phyloP scores from a whole-genome alignment of 2,888 invertebrate genomes.

The Maniola hyperantus region DNA sequence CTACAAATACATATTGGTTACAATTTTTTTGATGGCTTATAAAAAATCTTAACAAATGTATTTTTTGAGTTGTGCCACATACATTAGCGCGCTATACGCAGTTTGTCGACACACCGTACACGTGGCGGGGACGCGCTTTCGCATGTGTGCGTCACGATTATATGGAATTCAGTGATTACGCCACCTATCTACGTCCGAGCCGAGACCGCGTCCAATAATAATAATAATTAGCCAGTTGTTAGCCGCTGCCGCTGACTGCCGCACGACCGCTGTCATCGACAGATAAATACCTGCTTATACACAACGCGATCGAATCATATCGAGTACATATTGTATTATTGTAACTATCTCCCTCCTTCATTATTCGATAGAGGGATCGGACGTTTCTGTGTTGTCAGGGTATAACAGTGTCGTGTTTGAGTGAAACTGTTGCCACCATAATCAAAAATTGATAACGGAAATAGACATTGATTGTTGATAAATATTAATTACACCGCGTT shows the following conservation, averaged over 20 bases:
- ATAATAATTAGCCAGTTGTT: conserved; percentile 74
- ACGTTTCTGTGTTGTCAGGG: not conserved
- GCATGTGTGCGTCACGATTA: conserved; percentile 57
- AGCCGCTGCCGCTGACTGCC: conserved; percentile 51
- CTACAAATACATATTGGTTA: no score
- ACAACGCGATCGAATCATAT: conserved; percentile 2
- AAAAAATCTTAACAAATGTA: not conserved
- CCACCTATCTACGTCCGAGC: conserved; percentile 60
- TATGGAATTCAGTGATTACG: conserved; percentile 74
- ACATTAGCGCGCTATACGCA: not conserved
- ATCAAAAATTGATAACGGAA: not conserved
- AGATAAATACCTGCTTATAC: not conserved
- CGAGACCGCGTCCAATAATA: conserved; percentile 62
- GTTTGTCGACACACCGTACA: conserved; percentile 58
- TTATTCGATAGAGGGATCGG: conserved; percentile 2
- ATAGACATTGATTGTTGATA: not conserved
- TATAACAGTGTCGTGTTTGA: not conserved
- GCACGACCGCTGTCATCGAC: conserved; percentile 41
- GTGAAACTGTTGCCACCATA: not conserved
- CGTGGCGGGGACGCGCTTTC: conserved; percentile 59
- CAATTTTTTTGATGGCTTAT: no score
- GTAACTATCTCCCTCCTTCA: not conserved
- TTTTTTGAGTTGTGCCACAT: not conserved
- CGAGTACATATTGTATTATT: not conserved
- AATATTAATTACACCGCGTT: not conserved